A percentile compares a stretch with the other conserved stretches of the same genome.
phyloP scores from a whole-genome alignment of 2,888 invertebrate genomes.

The Operophtera brumata region DNA sequence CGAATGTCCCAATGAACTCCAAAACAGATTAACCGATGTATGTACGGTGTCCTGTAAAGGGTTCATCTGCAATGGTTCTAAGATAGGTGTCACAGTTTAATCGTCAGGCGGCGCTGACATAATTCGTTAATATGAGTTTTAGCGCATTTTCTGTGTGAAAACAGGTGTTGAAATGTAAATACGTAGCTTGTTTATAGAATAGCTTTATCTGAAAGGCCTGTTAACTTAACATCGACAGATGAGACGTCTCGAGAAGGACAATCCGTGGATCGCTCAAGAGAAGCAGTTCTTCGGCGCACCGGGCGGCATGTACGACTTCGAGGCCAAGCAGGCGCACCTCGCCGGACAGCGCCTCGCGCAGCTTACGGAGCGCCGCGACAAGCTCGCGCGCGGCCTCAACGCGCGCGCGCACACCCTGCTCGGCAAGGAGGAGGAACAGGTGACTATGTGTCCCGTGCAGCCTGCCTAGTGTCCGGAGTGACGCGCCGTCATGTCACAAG shows the following conservation, averaged over 20 bases:
- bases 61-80: too few species aligned
- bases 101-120: too few species aligned
- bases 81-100: too few species aligned
- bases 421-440: conserved; percentile 92
- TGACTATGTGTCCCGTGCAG: conserved; percentile 36
- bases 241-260: conserved; percentile 64
- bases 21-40: too few species aligned
- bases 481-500: conserved; percentile 39
- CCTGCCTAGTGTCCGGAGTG: not conserved
- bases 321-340: conserved; percentile 77
- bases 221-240: conserved; percentile 43
- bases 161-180: too few species aligned
- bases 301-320: conserved; percentile 86
- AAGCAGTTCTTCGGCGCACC: conserved; percentile 87
- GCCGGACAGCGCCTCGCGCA: conserved; percentile 67
- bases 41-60: too few species aligned
- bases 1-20: too few species aligned
- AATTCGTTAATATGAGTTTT: too few species aligned
- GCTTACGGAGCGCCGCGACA: conserved; percentile 82
- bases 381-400: conserved; percentile 80
- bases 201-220: too few species aligned
- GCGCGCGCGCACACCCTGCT: conserved; percentile 92
- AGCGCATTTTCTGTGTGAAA: too few species aligned
- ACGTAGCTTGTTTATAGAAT: too few species aligned
- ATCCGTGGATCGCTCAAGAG: conserved; percentile 90